Conservation (phyloP, 2,113 vertebrate species). For the Choloepus hoffmanni region DNA sequence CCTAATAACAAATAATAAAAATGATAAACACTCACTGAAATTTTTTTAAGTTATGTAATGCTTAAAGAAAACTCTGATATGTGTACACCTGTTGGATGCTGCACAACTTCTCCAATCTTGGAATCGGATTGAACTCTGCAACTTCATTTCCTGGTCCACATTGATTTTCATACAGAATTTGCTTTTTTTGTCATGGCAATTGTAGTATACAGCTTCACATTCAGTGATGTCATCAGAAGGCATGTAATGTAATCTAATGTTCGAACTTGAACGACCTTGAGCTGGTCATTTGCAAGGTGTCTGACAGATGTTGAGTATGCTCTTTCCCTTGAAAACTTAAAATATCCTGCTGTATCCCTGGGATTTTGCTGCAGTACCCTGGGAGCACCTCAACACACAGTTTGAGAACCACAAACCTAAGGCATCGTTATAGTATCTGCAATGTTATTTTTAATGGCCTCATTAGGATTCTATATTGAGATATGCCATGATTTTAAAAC, state of each 20-base stretch:
- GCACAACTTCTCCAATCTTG: neutral
- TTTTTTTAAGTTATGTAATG: neutral
- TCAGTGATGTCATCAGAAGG: neutral
- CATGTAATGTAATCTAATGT: neutral
- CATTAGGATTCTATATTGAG: neutral
- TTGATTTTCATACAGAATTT: neutral
- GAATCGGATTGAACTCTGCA: fast-evolving
- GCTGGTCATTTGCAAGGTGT: neutral
- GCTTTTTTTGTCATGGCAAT: neutral
- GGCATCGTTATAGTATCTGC: neutral
- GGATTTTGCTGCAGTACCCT: neutral
- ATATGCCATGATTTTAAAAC: neutral
- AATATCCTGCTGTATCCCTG: neutral
- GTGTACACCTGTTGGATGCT: neutral
- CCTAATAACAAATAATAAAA: neutral
- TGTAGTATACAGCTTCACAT: neutral
- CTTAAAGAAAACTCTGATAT: neutral
- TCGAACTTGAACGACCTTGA: neutral
- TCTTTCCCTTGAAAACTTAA: neutral
- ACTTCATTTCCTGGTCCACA: neutral
- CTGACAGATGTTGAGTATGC: neutral
- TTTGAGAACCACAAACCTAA: neutral
- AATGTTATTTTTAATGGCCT: neutral
- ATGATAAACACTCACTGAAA: neutral
- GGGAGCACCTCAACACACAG: neutral